phyloP scores from a whole-genome alignment of 2,797 vertebrate species.

The Vespertilio murinus region DNA sequence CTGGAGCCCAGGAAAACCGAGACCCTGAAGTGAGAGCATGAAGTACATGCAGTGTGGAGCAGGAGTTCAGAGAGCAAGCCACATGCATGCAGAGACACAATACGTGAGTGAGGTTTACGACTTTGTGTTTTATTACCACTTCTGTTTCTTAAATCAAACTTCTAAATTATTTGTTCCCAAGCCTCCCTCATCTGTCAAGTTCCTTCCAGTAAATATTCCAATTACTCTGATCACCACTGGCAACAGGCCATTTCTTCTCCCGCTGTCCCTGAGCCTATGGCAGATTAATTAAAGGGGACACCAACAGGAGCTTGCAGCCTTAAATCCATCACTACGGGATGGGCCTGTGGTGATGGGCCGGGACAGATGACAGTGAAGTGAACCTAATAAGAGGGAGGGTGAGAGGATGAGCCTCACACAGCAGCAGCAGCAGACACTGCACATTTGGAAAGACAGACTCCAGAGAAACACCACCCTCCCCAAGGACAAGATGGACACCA shows the following conservation, averaged over 20 bases:
- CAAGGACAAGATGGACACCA: fast-evolving
- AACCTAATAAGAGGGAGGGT: neutral
- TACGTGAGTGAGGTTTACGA: fast-evolving
- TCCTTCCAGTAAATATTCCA: neutral
- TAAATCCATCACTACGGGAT: neutral
- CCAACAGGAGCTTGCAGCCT: neutral
- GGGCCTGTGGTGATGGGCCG: neutral
- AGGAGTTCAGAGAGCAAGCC: no score
- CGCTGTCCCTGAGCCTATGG: neutral
- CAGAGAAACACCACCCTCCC: neutral
- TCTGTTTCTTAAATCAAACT: neutral
- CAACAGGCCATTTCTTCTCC: neutral
- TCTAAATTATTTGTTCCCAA: neutral
- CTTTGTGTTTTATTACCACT: neutral
- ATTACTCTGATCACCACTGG: neutral
- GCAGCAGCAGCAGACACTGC: neutral
- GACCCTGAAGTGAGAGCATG: neutral
- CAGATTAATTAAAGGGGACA: neutral
- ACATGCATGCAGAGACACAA: neutral
- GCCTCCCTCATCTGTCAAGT: neutral
- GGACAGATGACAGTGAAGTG: neutral
- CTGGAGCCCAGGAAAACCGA: neutral
- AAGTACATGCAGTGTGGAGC: fast-evolving
- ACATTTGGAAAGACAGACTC: neutral
- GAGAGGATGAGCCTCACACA: neutral